These are phyloP conservation scores for Myodes glareolus DNA, from an alignment of 2,113 vertebrate genomes.

Conservation along the genomic window DNA sequence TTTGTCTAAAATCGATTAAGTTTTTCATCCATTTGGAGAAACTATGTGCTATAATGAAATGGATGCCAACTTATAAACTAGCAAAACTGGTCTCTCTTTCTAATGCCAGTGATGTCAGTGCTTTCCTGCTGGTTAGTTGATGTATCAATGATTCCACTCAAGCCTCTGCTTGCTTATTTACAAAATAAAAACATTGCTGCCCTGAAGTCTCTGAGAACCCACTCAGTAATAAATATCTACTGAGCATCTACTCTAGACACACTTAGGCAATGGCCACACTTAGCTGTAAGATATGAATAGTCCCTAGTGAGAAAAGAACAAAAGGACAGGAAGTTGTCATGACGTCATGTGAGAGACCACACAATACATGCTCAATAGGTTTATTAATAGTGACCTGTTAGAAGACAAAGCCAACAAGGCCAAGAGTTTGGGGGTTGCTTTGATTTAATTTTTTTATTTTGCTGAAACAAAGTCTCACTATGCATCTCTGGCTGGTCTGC, in stretches of 20 bases:
- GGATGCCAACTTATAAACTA: not conserved
- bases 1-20: not conserved
- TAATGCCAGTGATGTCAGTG: conserved; percentile 1
- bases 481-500: not conserved
- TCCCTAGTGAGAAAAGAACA: conserved; percentile 3
- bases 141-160: not conserved
- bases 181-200: conserved; percentile 7
- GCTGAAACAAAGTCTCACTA: not conserved
- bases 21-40: conserved; percentile 19
- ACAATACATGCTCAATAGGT: conserved; percentile 29
- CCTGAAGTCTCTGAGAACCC: not conserved
- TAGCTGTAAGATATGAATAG: conserved; percentile 27
- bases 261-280: not conserved
- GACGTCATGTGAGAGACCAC: not conserved
- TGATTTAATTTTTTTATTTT: not conserved
- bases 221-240: not conserved
- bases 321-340: not conserved
- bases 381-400: conserved; percentile 5
- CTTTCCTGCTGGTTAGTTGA: not conserved
- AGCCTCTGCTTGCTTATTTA: not conserved
- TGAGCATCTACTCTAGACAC: not conserved
- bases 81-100: not conserved
- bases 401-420: conserved; percentile 9
- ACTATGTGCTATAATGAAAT: not conserved
- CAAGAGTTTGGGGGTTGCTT: not conserved